Percentiles rank a stretch among this genome's conserved stretches.
These are phyloP conservation scores for Pseudococcus jackbeardsleyi DNA, from an alignment of 2,888 invertebrate species.

Conservation along the genomic window DNA sequence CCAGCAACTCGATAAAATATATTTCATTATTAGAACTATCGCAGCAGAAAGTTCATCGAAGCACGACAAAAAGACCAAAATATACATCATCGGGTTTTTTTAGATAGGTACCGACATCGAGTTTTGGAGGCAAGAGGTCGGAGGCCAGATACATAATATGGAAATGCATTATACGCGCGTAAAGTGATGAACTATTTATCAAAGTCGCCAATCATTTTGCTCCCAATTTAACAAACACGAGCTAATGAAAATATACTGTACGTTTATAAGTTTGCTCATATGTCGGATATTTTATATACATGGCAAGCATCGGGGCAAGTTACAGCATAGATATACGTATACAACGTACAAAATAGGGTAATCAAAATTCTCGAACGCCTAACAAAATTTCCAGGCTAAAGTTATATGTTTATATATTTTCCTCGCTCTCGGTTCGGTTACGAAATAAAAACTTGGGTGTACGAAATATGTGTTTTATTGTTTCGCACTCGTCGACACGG, in stretches of 20 bases:
- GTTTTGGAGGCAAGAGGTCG: background rate
- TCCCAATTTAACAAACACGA: slow-evolving; percentile 36
- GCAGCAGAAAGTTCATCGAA: background rate
- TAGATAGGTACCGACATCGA: background rate
- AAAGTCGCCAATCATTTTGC: slow-evolving; percentile 44
- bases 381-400: slow-evolving; percentile 35
- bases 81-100: background rate
- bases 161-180: slow-evolving; percentile 15
- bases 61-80: background rate
- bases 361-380: slow-evolving; percentile 44
- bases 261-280: slow-evolving; percentile 28
- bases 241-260: slow-evolving; percentile 43
- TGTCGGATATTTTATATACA: slow-evolving; percentile 32
- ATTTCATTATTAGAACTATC: background rate
- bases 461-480: slow-evolving; percentile 8
- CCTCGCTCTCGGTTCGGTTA: background rate
- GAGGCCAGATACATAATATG: background rate
- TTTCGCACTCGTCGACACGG: background rate
- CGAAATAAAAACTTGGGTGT: background rate
- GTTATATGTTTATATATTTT: slow-evolving; percentile 6
- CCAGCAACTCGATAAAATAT: background rate
- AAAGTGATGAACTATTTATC: slow-evolving; percentile 41
- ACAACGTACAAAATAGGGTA: background rate
- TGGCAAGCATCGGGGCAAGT: background rate
- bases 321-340: background rate